These are phyloP conservation scores for Hydrolagus affinis DNA, from an alignment of 2,113 vertebrate species.

Conservation along the genomic window DNA sequence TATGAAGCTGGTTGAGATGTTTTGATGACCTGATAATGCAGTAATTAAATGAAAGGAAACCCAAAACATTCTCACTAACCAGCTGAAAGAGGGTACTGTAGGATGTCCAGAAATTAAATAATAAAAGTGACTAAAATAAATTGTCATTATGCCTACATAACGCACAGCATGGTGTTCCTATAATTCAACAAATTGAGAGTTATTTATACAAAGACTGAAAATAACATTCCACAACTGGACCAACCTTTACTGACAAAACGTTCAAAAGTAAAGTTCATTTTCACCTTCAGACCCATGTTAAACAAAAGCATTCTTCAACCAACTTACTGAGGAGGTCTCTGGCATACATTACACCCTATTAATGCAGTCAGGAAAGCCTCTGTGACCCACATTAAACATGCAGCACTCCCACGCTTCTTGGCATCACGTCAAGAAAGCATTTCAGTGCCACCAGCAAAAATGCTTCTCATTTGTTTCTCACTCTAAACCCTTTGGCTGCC, in stretches of 20 bases:
- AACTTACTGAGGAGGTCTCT: background rate
- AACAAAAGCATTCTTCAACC: background rate
- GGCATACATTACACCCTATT: background rate
- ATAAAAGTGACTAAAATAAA: no score
- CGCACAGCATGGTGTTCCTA: no score
- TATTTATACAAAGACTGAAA: no score
- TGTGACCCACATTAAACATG: background rate
- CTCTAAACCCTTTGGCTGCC: background rate
- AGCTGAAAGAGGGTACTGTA: background rate
- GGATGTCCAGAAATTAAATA: background rate
- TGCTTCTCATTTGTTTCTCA: background rate
- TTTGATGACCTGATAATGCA: no score
- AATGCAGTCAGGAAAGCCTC: background rate
- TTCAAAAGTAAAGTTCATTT: background rate
- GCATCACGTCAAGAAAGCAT: background rate
- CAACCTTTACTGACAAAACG: background rate
- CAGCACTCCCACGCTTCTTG: background rate
- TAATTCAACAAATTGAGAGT: no score
- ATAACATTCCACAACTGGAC: no score
- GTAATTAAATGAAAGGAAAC: background rate
- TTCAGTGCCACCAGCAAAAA: background rate
- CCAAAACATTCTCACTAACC: background rate
- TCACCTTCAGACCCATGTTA: background rate
- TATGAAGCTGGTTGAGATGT: no score
- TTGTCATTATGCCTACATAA: no score